Conservation (phyloP, 2,113 vertebrate species). For the Percopsis transmontana region DNA sequence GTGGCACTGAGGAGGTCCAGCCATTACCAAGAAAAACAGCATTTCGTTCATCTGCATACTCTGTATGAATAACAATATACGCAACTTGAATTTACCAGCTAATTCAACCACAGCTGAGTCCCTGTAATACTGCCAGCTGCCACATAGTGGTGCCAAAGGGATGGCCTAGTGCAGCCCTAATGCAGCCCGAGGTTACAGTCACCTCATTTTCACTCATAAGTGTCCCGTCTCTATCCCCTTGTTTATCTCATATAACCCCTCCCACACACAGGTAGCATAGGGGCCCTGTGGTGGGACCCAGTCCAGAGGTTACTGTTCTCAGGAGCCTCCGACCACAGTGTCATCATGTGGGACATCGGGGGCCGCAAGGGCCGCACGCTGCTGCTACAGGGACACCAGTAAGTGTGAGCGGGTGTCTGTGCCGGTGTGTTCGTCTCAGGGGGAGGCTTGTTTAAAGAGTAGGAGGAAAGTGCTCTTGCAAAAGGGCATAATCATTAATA, state of each 20-base stretch:
- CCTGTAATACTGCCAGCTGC: slow-evolving; percentile 15
- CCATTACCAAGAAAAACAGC: too few relatives aligned
- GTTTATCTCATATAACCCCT: not conserved
- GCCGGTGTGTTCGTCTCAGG: not conserved
- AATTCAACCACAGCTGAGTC: too few relatives aligned
- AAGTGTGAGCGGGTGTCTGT: slow-evolving; percentile 51
- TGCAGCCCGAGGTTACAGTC: too few relatives aligned
- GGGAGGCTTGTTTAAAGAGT: not conserved
- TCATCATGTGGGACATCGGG: slow-evolving; percentile 99
- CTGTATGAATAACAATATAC: too few relatives aligned
- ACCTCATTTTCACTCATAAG: not conserved
- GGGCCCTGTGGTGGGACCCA: slow-evolving; percentile 93
- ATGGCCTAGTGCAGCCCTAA: not conserved
- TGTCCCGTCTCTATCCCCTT: not conserved
- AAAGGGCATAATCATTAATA: not conserved
- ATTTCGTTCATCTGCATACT: too few relatives aligned
- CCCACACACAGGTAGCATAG: slow-evolving; percentile 82
- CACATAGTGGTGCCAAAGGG: slow-evolving; percentile 45
- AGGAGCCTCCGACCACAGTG: slow-evolving; percentile 93
- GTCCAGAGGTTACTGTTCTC: slow-evolving; percentile 93
- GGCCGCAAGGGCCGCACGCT: slow-evolving; percentile 90
- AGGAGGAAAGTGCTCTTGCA: not conserved
- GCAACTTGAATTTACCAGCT: too few relatives aligned
- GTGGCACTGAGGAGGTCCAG: too few relatives aligned
- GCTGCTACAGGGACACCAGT: slow-evolving; percentile 96